Base-by-base conservation (phyloP, 1,140 invertebrate species). In the Drosophila melanica region DNA sequence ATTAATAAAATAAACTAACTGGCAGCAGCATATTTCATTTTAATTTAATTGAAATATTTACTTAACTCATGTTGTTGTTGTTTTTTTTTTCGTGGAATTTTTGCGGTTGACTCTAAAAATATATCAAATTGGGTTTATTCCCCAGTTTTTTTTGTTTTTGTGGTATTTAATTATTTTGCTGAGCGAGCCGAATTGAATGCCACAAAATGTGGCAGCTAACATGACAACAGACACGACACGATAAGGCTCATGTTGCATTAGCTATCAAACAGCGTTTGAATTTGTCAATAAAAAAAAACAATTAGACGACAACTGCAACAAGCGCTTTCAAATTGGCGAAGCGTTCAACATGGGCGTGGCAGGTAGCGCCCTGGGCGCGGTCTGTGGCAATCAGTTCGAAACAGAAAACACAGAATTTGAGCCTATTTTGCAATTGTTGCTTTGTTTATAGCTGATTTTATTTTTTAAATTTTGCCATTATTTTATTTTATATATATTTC, bases 181-280 rank as follows among this genome's bases (percentile, higher is more conserved):
- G 27, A 12, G 37, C 47, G 11, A 23, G 11, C 47, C 23, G 12
- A n/a, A 12, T 18, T 41, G 18, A 35, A 23, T 55, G 37, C 53
- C 37, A 42, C 53, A 55, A 42, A 55, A 55, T 55, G 53, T 45
- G 41, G 55, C 55, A 58, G 41, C 41, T 33, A 33, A 45, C 27
- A 58, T 58, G 55, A 58, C 55, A 58, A 27, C 41, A 44, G 23
- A 33, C 39, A 57, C 27, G 35, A 55, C 54, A 42, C 12, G 39
- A 57, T 57, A 42, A 27, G n/a, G 20, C 41, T n/a, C 39, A 11
- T 50, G n/a, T n/a, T 27, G 14, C 27, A 50, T n/a, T 50, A 12
- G 20, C 12, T 6, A 27, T 12, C 54, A 18, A 12, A 10, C 7
- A 27, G 23, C 3, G 23, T 27, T 4, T 27, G 23, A 27, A 14